These are phyloP conservation scores for Acanthornis magna DNA, from an alignment of 2,797 vertebrate genomes.

Conservation along the genomic window DNA sequence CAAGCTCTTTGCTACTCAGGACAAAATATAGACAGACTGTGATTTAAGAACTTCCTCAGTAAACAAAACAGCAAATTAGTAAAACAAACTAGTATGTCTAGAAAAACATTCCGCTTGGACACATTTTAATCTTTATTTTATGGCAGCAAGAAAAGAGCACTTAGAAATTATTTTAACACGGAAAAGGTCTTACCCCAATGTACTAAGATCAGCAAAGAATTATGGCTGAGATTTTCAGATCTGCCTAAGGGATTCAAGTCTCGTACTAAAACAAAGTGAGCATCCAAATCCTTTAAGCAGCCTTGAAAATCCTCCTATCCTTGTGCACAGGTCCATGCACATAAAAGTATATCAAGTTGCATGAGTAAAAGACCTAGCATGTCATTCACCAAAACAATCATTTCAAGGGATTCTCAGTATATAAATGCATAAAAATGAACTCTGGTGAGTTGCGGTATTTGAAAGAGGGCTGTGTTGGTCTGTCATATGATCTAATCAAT, in stretches of 20 bases:
- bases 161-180: neutral
- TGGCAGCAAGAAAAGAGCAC: neutral
- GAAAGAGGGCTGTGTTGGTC: neutral
- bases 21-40: neutral
- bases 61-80: neutral
- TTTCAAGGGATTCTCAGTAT: neutral
- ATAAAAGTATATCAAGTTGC: neutral
- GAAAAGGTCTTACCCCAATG: neutral
- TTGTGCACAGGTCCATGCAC: neutral
- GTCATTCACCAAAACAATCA: neutral
- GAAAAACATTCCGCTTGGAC: neutral
- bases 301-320: neutral
- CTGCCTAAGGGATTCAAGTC: neutral
- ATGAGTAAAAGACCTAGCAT: neutral
- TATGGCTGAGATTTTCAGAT: slow-evolving; percentile 1
- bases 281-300: neutral
- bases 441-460: neutral
- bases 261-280: neutral
- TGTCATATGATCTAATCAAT: slow-evolving; percentile 4
- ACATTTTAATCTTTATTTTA: neutral
- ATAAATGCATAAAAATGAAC: neutral
- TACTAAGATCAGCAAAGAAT: slow-evolving; percentile 11
- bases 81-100: neutral
- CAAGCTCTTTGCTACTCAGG: neutral
- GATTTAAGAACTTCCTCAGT: neutral